A percentile compares a stretch with the other conserved stretches of the same genome.
These are phyloP conservation scores for Spodoptera frugiperda DNA, from an alignment of 1,140 invertebrate genomes.

Conservation along the genomic window DNA sequence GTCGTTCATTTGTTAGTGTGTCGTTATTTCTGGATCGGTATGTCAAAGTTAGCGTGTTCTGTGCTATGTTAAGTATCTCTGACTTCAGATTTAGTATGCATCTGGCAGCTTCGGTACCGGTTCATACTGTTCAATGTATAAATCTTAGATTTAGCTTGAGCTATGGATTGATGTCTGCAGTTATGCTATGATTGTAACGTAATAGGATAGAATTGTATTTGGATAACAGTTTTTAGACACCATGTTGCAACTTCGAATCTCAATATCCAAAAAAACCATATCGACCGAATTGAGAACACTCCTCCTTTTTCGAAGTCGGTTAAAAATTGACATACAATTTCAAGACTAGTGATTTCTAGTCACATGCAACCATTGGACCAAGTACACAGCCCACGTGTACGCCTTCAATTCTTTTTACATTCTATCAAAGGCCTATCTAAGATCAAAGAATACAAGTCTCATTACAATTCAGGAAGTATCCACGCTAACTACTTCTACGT, in stretches of 20 bases:
- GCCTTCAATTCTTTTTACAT: too few species aligned
- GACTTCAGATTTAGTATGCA: conserved; percentile 23
- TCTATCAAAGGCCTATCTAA: conserved; percentile 2
- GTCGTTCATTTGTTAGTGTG: conserved; percentile 5
- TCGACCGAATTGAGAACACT: too few species aligned
- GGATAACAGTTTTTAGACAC: not conserved
- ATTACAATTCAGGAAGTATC: not conserved
- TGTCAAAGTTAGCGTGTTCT: conserved; percentile 30
- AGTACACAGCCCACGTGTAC: too few species aligned
- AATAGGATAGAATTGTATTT: not conserved
- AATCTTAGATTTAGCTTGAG: too few species aligned
- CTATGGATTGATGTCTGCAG: too few species aligned
- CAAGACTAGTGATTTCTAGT: not conserved
- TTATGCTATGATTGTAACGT: too few species aligned
- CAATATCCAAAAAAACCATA: too few species aligned
- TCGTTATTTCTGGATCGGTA: conserved; percentile 38
- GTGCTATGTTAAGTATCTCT: conserved; percentile 37
- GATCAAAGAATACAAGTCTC: not conserved
- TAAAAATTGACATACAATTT: not conserved
- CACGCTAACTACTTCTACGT: not conserved
- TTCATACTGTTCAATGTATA: not conserved
- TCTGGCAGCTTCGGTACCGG: conserved; percentile 6
- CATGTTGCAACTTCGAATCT: too few species aligned
- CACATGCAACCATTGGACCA: not conserved
- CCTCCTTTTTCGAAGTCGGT: too few species aligned